Conservation (phyloP, 2,113 vertebrate species). For the Hystrix cristata region DNA sequence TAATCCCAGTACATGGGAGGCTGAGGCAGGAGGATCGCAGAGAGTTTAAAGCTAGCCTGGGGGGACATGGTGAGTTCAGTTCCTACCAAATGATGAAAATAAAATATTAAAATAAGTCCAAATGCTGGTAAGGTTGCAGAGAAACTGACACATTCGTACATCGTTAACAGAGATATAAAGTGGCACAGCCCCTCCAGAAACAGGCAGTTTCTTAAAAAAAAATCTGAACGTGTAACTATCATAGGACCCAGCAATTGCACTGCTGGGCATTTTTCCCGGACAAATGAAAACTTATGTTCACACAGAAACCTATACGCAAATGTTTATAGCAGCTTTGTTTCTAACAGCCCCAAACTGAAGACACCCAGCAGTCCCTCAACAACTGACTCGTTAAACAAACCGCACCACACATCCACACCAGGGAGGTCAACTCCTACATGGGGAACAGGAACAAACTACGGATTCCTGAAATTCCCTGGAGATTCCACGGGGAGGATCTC, state of each 20-base stretch:
- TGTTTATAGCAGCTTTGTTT: conserved; percentile 24
- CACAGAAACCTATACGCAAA: neutral
- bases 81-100: neutral
- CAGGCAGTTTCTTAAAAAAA: neutral
- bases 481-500: neutral
- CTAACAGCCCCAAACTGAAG: neutral
- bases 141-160: neutral
- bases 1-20: too few relatives aligned
- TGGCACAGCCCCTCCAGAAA: neutral
- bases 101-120: neutral
- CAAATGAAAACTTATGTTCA: conserved; percentile 48
- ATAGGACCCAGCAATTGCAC: neutral
- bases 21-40: too few relatives aligned
- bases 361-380: neutral
- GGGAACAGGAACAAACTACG: fast-evolving
- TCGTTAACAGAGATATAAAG: neutral
- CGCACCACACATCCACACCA: fast-evolving
- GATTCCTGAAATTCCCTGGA: too few relatives aligned
- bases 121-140: too few relatives aligned
- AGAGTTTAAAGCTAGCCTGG: too few relatives aligned
- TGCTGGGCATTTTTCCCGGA: conserved; percentile 31
- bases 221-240: neutral
- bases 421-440: neutral
- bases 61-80: too few relatives aligned
- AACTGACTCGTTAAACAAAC: neutral